Evolutionary conservation across 2,888 invertebrate genomes (phyloP), one percentile per base, ranked within the genome.

Genomic region (Papilio protenor): DNA sequence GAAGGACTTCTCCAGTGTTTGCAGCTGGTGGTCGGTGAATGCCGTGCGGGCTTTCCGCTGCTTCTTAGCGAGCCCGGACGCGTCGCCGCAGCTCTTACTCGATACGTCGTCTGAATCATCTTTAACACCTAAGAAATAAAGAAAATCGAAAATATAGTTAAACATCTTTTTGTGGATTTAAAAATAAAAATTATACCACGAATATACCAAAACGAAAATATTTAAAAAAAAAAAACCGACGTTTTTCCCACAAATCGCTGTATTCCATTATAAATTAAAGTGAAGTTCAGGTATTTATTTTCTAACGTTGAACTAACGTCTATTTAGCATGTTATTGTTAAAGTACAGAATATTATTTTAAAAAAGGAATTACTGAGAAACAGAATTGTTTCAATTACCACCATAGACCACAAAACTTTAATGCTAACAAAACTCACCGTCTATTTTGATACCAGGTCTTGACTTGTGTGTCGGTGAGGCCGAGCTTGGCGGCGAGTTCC

Each of bases 391-490:
- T 6, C 33, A 33, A 5, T 33, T 33, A 33, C 33, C 33, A 2
- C 33, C 33, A 33, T 5, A 33, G 33, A 33, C 33, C 5, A 40
- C 40, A 40, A 40, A n/a, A 55, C 55, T 55, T 55, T 6, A 61
- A 23, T 61, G 18, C 23, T 27, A 14, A 61, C 2, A 66, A 2
- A 18, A 90, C 96, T 95, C 91, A 98, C 99, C 99, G 97, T 95
- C 99, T 96, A 91, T 99, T 99, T 93, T 99, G 99, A 94, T 99
- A 99, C 99, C 99, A 99, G 86, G 99, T 99, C 94, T 99, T 99
- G 90, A 99, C 99, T 96, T 99, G 99, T 75, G 99, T 99, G 93
- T 99, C 99, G 66, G 98, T 99, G 79, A 99, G 96, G 86, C 98
- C 98, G 85, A 99, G 95, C 94, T 98, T 98, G 79, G 98, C 98